These are phyloP conservation scores for Vidua macroura DNA, from an alignment of 2,113 vertebrate species.

Conservation along the genomic window DNA sequence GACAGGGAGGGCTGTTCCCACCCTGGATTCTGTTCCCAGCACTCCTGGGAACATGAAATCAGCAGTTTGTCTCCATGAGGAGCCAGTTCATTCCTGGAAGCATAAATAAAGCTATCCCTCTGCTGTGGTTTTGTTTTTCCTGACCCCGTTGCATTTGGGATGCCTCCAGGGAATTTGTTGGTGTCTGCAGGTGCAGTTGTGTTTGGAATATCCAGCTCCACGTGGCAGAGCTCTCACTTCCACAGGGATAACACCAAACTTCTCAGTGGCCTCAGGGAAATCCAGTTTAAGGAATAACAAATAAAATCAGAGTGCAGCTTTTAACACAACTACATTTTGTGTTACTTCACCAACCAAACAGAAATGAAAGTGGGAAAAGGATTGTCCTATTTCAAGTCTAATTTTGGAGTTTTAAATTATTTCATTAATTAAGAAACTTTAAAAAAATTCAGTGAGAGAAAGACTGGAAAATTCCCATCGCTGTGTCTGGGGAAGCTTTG, in stretches of 20 bases:
- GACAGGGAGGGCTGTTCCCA: not conserved
- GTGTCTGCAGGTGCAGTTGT: not conserved
- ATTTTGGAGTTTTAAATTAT: not conserved
- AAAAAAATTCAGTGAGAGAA: not conserved
- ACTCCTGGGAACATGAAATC: not conserved
- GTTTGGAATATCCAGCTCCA: not conserved
- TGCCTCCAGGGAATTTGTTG: not conserved
- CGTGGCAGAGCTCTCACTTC: not conserved
- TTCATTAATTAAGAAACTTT: not conserved
- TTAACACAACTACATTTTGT: not conserved
- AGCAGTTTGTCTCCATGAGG: not conserved
- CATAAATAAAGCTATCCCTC: not conserved
- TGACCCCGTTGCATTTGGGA: accelerated
- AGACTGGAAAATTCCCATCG: not conserved
- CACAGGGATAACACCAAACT: not conserved
- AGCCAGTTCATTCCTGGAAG: not conserved
- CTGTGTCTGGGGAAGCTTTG: not conserved
- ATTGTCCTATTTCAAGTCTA: not conserved
- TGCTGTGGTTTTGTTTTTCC: not conserved
- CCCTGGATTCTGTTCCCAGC: not conserved
- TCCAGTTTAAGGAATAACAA: not conserved
- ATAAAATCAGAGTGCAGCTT: not conserved
- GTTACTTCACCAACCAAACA: not conserved
- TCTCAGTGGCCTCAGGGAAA: not conserved
- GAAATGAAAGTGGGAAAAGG: not conserved